These are phyloP conservation scores for Apocheima hispidaria DNA, from an alignment of 2,888 invertebrate genomes.

Conservation along the genomic window DNA sequence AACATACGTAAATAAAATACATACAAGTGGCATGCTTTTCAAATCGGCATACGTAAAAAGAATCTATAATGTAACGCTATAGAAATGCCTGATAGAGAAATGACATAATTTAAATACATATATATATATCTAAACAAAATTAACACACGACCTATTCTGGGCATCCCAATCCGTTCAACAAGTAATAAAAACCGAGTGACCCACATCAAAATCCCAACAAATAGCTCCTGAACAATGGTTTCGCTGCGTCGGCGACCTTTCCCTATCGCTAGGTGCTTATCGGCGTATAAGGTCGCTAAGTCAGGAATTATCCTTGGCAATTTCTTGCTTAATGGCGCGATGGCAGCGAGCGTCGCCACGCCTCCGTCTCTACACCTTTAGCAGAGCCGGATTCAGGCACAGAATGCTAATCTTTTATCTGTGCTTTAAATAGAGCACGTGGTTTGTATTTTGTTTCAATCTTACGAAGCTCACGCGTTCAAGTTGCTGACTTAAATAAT, in stretches of 20 bases:
- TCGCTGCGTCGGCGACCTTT: conserved; percentile 40
- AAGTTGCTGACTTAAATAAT: not conserved
- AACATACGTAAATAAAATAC: no score
- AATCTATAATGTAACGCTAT: no score
- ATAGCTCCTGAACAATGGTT: conserved; percentile 37
- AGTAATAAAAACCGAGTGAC: conserved; percentile 25
- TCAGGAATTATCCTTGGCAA: conserved; percentile 54
- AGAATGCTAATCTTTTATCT: conserved; percentile 44
- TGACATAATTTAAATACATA: not conserved
- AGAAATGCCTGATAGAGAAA: no score
- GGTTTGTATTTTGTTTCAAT: conserved; percentile 2
- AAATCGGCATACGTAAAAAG: no score
- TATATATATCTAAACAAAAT: not conserved
- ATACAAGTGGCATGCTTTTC: no score
- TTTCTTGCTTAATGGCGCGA: conserved; percentile 52
- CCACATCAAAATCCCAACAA: conserved; percentile 35
- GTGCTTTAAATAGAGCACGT: conserved; percentile 16
- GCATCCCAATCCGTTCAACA: conserved; percentile 15
- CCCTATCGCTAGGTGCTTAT: conserved; percentile 38
- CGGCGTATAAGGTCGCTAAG: conserved; percentile 44
- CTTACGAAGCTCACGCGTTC: not conserved
- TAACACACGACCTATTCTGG: not conserved
- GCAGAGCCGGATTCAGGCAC: conserved; percentile 49
- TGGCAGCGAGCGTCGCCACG: conserved; percentile 42
- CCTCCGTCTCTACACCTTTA: conserved; percentile 47